Conservation (phyloP, 2,888 invertebrate species). For the Apamea sordens region DNA sequence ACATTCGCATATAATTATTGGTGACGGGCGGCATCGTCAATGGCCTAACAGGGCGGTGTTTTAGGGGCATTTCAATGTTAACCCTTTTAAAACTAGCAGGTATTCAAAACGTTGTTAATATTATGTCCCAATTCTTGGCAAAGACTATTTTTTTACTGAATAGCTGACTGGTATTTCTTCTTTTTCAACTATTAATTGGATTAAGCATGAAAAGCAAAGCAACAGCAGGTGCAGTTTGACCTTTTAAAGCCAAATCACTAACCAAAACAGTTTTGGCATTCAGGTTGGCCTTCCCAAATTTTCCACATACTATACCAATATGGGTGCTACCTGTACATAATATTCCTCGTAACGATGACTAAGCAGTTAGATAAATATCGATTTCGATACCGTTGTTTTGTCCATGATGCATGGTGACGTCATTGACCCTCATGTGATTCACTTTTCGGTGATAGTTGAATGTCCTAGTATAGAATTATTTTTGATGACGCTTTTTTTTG, state of each 20-base stretch:
- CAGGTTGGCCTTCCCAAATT: slow-evolving; percentile 21
- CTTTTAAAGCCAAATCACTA: slow-evolving; percentile 15
- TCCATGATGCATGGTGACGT: slow-evolving; percentile 55
- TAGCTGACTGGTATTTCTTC: background rate
- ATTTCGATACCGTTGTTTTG: slow-evolving; percentile 58
- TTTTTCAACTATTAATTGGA: too few relatives aligned
- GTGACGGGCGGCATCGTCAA: background rate
- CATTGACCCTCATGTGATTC: slow-evolving; percentile 56
- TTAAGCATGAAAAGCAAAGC: background rate
- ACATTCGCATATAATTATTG: background rate
- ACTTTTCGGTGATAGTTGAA: slow-evolving; percentile 51
- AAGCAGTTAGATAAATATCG: slow-evolving; percentile 57
- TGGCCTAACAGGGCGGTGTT: background rate
- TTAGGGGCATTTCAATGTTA: background rate
- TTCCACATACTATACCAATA: slow-evolving; percentile 28
- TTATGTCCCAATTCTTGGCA: background rate
- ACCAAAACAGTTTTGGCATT: background rate
- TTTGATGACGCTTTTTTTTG: slow-evolving; percentile 19
- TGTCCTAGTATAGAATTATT: slow-evolving; percentile 36
- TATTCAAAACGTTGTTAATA: background rate
- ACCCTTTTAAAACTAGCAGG: background rate
- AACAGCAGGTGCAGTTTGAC: background rate
- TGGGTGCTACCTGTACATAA: slow-evolving; percentile 25
- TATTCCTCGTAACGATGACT: slow-evolving; percentile 61
- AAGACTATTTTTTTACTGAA: background rate